Evolutionary conservation across 2,113 vertebrate genomes (phyloP), one percentile per base, ranked within the genome.

Genomic region (Grammomys dolichurus): DNA sequence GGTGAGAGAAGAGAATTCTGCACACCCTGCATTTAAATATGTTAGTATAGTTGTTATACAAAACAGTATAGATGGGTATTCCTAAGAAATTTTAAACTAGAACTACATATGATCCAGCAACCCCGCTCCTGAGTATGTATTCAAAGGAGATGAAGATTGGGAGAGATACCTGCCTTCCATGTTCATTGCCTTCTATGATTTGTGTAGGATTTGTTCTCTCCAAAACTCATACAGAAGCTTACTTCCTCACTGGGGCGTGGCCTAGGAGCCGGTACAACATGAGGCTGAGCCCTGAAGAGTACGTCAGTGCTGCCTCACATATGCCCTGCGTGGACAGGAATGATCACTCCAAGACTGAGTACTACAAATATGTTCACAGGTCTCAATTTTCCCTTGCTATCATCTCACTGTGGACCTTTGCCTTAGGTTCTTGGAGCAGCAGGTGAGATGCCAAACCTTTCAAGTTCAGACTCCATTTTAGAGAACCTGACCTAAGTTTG

Each of bases 241-340:
- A 40, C 40, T 75, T 84, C 11, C 19, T 89, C 17, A 2, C 8
- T 54, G 19, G 26, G 43, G 14, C 5, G 0, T 26, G 24, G 4
- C n/a, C 16, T 51, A 3, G 16, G 12, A 73, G 16, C 4, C 0
- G 5, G 3, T 1, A 22, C 16, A 13, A 31, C 24, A 17, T 20
- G 60, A 43, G 28, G 11, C 9, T 46, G 40, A 36, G 56, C 28
- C 24, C 70, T 63, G 36, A 46, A 3, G 28, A 77, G n/a, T 65
- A 11, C 3, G 19, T 31, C 16, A 19, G 11, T n/a, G 31, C 90
- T 14, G 3, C 78, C 31, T 81, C 43, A 48, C 10, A 67, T 7
- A 6, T 4, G 28, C 3, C 20, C 1, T 22, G 5, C 1, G 16
- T 43, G 33, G 43, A 33, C 28, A 11, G 26, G 17, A 13, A 46